Evolutionary conservation across 2,888 invertebrate species (phyloP).

Genomic region (Leucophora obtusa): DNA sequence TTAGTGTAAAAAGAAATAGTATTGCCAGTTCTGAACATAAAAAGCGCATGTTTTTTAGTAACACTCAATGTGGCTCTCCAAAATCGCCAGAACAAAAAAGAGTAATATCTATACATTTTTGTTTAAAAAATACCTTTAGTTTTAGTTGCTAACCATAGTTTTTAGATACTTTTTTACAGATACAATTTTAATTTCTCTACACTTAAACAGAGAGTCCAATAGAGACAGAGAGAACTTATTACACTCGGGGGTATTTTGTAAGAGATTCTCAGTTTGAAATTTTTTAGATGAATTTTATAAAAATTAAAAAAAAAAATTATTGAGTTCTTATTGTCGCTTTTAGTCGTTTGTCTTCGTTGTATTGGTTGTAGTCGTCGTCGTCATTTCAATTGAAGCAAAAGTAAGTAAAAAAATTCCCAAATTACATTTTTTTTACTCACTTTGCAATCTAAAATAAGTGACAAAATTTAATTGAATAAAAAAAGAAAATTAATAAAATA

Average conservation of each 20-base stretch:
- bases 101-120: conserved; percentile 31
- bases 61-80: neutral
- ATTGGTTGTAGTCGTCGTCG: conserved; percentile 78
- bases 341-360: conserved; percentile 74
- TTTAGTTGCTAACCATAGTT: conserved; percentile 62
- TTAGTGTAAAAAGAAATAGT: conserved; percentile 8
- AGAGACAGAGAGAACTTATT: conserved; percentile 14
- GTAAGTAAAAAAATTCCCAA: conserved; percentile 73
- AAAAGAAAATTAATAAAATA: conserved; percentile 7
- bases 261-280: conserved; percentile 16
- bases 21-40: conserved; percentile 43
- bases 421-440: conserved; percentile 65
- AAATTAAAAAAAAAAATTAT: conserved; percentile 46
- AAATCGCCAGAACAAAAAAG: conserved; percentile 9
- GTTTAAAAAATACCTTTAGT: conserved; percentile 28
- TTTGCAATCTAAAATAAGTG: conserved; percentile 58
- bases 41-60: conserved; percentile 44
- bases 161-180: conserved; percentile 53
- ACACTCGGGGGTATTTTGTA: neutral
- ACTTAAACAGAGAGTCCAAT: conserved; percentile 25
- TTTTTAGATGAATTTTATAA: conserved; percentile 37
- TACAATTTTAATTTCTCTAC: conserved; percentile 39
- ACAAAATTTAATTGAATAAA: conserved; percentile 45
- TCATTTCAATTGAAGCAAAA: conserved; percentile 77
- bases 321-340: conserved; percentile 69